Evolutionary conservation across 2,113 vertebrate species (phyloP).

Genomic region (Heterochromis multidens): DNA sequence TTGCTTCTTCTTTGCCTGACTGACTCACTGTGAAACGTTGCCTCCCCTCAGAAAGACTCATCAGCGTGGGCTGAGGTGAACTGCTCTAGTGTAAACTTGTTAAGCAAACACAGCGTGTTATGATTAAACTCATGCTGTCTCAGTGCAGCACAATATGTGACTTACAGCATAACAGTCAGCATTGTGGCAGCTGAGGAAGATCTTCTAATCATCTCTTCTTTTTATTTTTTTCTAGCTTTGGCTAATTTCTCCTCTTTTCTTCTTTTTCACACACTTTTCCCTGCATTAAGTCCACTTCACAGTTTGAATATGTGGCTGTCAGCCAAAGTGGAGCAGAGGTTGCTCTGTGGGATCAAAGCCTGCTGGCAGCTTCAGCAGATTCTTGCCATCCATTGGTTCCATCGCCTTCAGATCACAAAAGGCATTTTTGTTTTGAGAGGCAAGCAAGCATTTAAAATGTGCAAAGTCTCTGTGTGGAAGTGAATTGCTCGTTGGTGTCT

Average conservation of each 20-base stretch:
- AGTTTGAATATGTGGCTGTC: constrained; percentile 1
- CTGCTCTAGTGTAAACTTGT: constrained; percentile 31
- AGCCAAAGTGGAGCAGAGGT: constrained; percentile 21
- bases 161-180: constrained; percentile 1
- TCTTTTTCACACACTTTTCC: not conserved
- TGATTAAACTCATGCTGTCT: constrained; percentile 49
- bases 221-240: not conserved
- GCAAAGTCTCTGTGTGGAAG: not conserved
- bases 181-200: not conserved
- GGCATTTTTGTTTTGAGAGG: constrained; percentile 33
- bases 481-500: constrained; percentile 42
- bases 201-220: not conserved
- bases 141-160: not conserved
- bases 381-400: constrained; percentile 49
- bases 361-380: constrained; percentile 41
- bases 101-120: constrained; percentile 48
- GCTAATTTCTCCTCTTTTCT: not conserved
- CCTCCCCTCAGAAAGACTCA: constrained; percentile 32
- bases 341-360: constrained; percentile 32
- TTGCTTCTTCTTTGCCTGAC: constrained; percentile 1
- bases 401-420: constrained; percentile 54
- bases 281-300: not conserved
- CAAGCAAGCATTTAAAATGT: constrained; percentile 36
- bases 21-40: not conserved
- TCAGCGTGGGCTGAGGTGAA: not conserved